Evolutionary conservation across 2,113 vertebrate genomes (phyloP).

Genomic region (Mobula hypostoma): DNA sequence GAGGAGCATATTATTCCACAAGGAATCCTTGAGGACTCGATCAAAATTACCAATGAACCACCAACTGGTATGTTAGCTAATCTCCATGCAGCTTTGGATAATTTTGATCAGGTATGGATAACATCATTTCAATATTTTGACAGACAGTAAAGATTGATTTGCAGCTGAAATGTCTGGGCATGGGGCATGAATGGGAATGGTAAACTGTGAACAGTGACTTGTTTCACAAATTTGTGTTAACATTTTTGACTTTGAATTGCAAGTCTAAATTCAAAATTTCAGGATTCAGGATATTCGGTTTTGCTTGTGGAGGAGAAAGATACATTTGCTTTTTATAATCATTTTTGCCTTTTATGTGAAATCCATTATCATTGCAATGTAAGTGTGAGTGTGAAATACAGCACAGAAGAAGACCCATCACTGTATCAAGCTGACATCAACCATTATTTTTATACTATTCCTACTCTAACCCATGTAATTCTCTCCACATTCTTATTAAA

Average conservation of each 20-base stretch:
- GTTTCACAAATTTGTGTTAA: neutral
- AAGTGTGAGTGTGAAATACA: no score
- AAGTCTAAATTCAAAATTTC: neutral
- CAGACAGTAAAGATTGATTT: neutral
- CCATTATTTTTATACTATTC: neutral
- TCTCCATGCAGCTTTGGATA: conserved; percentile 58
- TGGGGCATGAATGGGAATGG: neutral
- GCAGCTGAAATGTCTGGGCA: neutral
- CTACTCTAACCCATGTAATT: no score
- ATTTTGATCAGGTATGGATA: conserved; percentile 61
- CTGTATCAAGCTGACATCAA: no score
- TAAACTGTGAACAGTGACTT: neutral
- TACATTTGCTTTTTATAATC: conserved; percentile 14
- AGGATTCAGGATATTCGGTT: neutral
- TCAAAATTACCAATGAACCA: conserved; percentile 70
- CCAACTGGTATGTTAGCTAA: conserved; percentile 67
- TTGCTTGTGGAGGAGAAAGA: neutral
- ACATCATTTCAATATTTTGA: conserved; percentile 10
- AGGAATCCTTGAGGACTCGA: conserved; percentile 67
- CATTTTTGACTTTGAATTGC: neutral
- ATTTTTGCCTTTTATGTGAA: neutral
- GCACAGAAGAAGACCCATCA: no score
- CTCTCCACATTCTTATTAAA: no score
- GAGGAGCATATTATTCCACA: conserved; percentile 64
- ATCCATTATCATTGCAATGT: neutral